phyloP scores from a whole-genome alignment of 2,888 invertebrate species.

The Nasonia oneida region DNA sequence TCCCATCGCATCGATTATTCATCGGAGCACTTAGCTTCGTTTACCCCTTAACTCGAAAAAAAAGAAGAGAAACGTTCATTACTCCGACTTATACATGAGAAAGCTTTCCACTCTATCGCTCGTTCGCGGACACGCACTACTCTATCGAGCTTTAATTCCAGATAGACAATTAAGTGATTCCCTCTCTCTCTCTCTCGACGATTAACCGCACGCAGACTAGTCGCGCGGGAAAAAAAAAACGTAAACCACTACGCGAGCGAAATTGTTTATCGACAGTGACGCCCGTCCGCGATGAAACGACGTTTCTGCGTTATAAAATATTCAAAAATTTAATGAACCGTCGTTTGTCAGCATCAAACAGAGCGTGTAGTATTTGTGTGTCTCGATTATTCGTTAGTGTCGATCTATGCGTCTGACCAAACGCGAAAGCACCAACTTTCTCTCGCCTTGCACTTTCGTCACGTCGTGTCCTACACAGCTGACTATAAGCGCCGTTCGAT shows the following conservation, averaged over 20 bases:
- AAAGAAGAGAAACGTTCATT: not conserved
- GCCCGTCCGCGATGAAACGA: not conserved
- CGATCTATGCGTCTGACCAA: too few relatives aligned
- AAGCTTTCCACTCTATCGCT: not conserved
- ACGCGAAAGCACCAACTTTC: not conserved
- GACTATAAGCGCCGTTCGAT: constrained; percentile 47
- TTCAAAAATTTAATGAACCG: not conserved
- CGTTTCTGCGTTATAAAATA: not conserved
- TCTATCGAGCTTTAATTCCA: not conserved
- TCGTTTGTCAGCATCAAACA: not conserved
- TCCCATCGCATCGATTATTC: not conserved
- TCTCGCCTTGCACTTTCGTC: not conserved
- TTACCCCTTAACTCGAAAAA: not conserved
- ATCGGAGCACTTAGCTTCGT: not conserved
- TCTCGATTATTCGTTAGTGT: too few relatives aligned
- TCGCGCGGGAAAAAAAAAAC: not conserved
- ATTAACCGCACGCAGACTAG: not conserved
- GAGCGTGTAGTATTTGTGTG: not conserved
- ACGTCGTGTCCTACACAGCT: not conserved
- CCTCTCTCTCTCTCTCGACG: not conserved
- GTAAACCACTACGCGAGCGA: not conserved
- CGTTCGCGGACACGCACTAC: not conserved
- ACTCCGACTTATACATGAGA: not conserved
- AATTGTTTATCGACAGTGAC: not conserved
- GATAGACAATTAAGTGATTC: not conserved